A percentile compares a stretch with the other conserved stretches of the same genome.
phyloP scores from a whole-genome alignment of 2,888 invertebrate genomes.

The Ecdyonurus torrentis region DNA sequence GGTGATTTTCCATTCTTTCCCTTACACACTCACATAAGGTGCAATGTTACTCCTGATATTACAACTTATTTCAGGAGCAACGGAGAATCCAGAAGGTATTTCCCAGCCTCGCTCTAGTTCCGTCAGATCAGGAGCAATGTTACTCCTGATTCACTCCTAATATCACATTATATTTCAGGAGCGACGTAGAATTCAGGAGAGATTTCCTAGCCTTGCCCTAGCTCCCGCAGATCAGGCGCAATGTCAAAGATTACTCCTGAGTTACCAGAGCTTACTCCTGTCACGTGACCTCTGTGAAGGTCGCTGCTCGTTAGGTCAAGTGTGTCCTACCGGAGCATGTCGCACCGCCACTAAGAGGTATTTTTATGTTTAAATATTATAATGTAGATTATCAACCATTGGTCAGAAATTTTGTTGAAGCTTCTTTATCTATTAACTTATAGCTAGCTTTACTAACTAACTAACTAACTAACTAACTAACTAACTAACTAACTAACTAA shows the following conservation, averaged over 20 bases:
- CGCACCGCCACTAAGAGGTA: slow-evolving; percentile 31
- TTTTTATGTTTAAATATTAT: too few relatives aligned
- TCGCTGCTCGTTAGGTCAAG: slow-evolving; percentile 64
- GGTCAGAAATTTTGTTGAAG: too few relatives aligned
- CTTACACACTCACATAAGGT: too few relatives aligned
- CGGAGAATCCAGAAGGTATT: too few relatives aligned
- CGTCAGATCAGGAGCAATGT: slow-evolving; percentile 3
- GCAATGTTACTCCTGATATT: too few relatives aligned
- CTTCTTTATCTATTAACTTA: too few relatives aligned
- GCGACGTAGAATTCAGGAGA: slow-evolving; percentile 62
- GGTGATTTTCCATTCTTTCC: too few relatives aligned
- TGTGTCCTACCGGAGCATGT: slow-evolving; percentile 67
- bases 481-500: too few relatives aligned
- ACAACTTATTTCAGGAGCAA: too few relatives aligned
- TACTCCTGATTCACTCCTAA: not conserved
- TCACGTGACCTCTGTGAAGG: slow-evolving; percentile 75
- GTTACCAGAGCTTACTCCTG: slow-evolving; percentile 64
- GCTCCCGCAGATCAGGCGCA: slow-evolving; percentile 55
- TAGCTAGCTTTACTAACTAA: too few relatives aligned
- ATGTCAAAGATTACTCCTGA: slow-evolving; percentile 60
- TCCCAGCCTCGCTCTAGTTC: not conserved
- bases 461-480: too few relatives aligned
- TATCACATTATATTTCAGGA: slow-evolving; percentile 37
- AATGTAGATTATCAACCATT: too few relatives aligned
- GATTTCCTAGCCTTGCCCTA: slow-evolving; percentile 63